Evolutionary conservation across 2,797 vertebrate species (phyloP).

Genomic region (Paramormyrops hopkinsi): DNA sequence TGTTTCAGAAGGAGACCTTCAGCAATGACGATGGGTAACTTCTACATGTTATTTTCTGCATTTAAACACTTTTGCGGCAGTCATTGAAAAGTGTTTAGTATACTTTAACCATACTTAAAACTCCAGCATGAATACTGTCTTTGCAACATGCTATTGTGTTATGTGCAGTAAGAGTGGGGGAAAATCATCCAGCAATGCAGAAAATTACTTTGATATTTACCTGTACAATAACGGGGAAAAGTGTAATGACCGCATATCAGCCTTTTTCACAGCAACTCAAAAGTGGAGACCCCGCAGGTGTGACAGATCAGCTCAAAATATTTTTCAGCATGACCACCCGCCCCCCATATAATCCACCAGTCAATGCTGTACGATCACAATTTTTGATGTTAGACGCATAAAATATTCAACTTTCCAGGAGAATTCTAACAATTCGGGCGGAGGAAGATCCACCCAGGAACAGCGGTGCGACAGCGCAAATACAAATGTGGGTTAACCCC

Average conservation of each 20-base stretch:
- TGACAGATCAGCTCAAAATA: not conserved
- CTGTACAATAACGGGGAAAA: not conserved
- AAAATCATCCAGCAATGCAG: not conserved
- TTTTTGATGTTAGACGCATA: not conserved
- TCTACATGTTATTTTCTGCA: not conserved
- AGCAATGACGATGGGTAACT: constrained; percentile 47
- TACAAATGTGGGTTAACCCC: constrained; percentile 49
- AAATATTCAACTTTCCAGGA: constrained; percentile 17
- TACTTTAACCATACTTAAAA: not conserved
- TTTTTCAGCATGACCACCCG: not conserved
- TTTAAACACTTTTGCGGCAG: not conserved
- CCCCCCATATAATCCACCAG: not conserved
- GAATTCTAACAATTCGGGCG: constrained; percentile 25
- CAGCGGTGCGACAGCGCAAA: constrained; percentile 19
- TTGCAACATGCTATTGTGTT: not conserved
- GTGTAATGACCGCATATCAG: not conserved
- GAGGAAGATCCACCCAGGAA: constrained; percentile 18
- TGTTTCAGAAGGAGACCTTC: constrained; percentile 60
- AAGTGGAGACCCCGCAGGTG: not conserved
- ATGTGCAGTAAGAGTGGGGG: not conserved
- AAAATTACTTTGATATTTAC: not conserved
- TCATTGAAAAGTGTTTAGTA: not conserved
- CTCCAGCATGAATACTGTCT: not conserved
- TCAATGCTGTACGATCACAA: not conserved
- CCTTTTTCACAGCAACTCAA: not conserved